phyloP scores from a whole-genome alignment of 2,797 vertebrate genomes.

The Gobio occitaniae region DNA sequence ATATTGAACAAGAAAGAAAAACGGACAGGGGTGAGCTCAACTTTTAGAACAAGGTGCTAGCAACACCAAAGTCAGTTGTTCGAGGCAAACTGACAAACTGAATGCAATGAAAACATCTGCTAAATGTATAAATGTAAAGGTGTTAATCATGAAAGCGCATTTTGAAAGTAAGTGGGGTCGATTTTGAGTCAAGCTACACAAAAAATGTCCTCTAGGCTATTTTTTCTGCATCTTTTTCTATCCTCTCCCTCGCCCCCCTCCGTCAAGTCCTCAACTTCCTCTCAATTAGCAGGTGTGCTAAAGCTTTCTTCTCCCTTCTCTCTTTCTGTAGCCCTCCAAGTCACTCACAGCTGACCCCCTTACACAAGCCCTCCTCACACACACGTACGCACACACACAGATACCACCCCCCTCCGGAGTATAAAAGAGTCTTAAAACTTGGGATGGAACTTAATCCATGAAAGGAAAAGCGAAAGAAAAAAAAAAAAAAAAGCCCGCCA shows the following conservation, averaged over 20 bases:
- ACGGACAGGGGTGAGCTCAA: not conserved
- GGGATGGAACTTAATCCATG: slow-evolving; percentile 72
- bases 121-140: not conserved
- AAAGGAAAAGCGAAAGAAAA: slow-evolving; percentile 20
- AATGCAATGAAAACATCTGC: not conserved
- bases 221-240: slow-evolving; percentile 9
- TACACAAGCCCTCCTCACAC: slow-evolving; percentile 28
- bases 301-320: slow-evolving; percentile 32
- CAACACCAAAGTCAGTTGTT: not conserved
- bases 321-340: slow-evolving; percentile 45
- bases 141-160: not conserved
- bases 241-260: slow-evolving; percentile 3
- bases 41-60: not conserved
- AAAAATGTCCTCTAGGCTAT: not conserved
- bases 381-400: not conserved
- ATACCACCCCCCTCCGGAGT: slow-evolving; percentile 62
- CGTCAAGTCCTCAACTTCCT: slow-evolving; percentile 14
- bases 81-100: not conserved
- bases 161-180: not conserved
- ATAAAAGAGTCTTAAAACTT: slow-evolving; percentile 69
- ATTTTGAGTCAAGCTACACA: not conserved
- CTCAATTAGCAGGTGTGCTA: slow-evolving; percentile 53
- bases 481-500: slow-evolving; percentile 51
- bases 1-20: not conserved
- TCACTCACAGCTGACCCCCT: slow-evolving; percentile 49